Evolutionary conservation across 1,140 invertebrate genomes (phyloP), one percentile per base, ranked within the genome.

Genomic region (Hypothenemus hampei): DNA sequence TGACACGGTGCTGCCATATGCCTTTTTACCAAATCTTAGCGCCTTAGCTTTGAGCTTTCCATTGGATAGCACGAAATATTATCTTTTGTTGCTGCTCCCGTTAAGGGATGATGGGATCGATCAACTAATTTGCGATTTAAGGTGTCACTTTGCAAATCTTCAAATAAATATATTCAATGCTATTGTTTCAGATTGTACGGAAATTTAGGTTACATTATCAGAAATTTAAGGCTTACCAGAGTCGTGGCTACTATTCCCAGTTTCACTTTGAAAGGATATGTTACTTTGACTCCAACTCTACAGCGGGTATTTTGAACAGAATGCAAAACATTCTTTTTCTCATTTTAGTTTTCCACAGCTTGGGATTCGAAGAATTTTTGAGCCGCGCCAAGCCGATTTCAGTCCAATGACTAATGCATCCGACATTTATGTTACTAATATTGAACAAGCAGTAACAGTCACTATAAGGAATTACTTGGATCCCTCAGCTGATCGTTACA

Each of bases 391-490:
- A 41, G 80, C 83, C 1, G 84, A 91, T 69, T 82, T 91, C 61
- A 79, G 80, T 6, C 79, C 78, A 19, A 88, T 90, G 86, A 88
- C 86, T 18, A 70, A 76, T 4, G 83, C 87, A 55, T 69, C 78
- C 8, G 80, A 82, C 19, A 78, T 89, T 24, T 89, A 86, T 63
- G 86, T 87, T 8, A 81, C 85, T 47, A 87, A 87, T 65, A 82
- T 89, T 55, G 86, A 90, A 69, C 87, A 90, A 72, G 83, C 84
- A 16, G 85, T 90, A 40, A 85, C 85, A 15, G 83, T 90, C 3
- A 84, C 84, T 60, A 87, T 89, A 57, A 78, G 83, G 61, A 89
- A 86, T 68, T 85, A 84, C 61, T 75, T 81, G 62, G 77, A 80
- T 70, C 75, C 69, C 57, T 66, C 70, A 10, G 78, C 72, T 62